Evolutionary conservation across 2,888 invertebrate species (phyloP).

Genomic region (Gerris lacustris): DNA sequence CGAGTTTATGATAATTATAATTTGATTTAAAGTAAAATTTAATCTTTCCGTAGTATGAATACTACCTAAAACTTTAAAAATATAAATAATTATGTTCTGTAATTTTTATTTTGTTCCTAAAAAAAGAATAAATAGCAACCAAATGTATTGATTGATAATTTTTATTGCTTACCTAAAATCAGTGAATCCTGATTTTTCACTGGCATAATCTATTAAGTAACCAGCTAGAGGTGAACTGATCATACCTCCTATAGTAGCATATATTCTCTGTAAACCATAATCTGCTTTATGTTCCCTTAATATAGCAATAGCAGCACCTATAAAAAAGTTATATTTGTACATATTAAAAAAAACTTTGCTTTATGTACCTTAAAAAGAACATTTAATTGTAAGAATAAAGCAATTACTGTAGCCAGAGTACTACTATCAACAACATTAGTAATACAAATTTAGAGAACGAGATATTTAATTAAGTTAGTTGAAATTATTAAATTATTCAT

Average conservation of each 20-base stretch:
- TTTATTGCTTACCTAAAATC: conserved; percentile 50
- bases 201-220: conserved; percentile 59
- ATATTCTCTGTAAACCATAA: conserved; percentile 63
- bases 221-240: conserved; percentile 67
- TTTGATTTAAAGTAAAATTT: too few species aligned
- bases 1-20: too few species aligned
- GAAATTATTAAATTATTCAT: too few species aligned
- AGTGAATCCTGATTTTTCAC: conserved; percentile 53
- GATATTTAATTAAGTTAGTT: too few species aligned
- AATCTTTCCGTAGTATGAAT: too few species aligned
- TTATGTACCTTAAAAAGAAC: neutral
- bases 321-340: neutral
- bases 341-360: neutral
- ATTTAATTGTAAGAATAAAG: neutral
- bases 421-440: too few species aligned
- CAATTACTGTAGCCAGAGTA: conserved; percentile 4
- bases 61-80: too few species aligned
- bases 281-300: conserved; percentile 61
- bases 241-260: conserved; percentile 64
- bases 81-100: too few species aligned
- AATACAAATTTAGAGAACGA: too few species aligned
- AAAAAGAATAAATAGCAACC: too few species aligned
- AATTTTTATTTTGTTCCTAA: too few species aligned
- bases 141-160: too few species aligned
- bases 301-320: conserved; percentile 59